phyloP scores from a whole-genome alignment of 2,113 vertebrate species.

The Paraplagusia blochii region DNA sequence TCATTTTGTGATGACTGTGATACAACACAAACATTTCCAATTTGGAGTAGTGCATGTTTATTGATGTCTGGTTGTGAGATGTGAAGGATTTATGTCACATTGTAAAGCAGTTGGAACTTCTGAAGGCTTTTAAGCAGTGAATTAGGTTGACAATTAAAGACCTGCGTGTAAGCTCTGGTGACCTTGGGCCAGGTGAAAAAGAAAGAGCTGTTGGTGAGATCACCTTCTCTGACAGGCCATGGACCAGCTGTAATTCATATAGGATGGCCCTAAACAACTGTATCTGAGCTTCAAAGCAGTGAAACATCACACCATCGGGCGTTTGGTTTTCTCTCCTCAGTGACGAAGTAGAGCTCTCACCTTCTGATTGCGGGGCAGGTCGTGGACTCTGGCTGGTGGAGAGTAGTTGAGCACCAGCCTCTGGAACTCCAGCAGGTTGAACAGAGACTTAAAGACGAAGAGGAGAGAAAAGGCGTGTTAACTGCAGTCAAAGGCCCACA shows the following conservation, averaged over 20 bases:
- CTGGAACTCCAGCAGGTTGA: slow-evolving; percentile 90
- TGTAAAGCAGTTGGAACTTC: neutral
- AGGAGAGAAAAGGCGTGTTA: neutral
- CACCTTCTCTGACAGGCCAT: too few relatives aligned
- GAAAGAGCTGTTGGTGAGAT: neutral
- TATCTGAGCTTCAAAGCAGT: neutral
- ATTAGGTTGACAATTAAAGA: neutral
- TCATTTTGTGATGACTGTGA: neutral
- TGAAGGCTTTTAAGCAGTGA: slow-evolving; percentile 1
- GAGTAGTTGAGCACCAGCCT: slow-evolving; percentile 94
- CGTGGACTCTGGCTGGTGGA: slow-evolving; percentile 86
- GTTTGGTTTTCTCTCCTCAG: neutral
- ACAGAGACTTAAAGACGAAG: slow-evolving; percentile 66
- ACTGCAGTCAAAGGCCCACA: neutral
- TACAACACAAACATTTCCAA: neutral
- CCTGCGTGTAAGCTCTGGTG: slow-evolving; percentile 22
- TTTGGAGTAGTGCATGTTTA: slow-evolving; percentile 3
- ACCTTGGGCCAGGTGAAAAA: slow-evolving; percentile 20
- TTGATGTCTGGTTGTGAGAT: neutral
- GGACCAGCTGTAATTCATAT: too few relatives aligned
- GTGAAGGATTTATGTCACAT: neutral
- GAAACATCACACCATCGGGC: neutral
- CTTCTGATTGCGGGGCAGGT: slow-evolving; percentile 96
- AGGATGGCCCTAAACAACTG: too few relatives aligned
- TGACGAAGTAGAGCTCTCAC: slow-evolving; percentile 65